Evolutionary conservation across 2,888 invertebrate genomes (phyloP).

Genomic region (Morpho deidamia): DNA sequence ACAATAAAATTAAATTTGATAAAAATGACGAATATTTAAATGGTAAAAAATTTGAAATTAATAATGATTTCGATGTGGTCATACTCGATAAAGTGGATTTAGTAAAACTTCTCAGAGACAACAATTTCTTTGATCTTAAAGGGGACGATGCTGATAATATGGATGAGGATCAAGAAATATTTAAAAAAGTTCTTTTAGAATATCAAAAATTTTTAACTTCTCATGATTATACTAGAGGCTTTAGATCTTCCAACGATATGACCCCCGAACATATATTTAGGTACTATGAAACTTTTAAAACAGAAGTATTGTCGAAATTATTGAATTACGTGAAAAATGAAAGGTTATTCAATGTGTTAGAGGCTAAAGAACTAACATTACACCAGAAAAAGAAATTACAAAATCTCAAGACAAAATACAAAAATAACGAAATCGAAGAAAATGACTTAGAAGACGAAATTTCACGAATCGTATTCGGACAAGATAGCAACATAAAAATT

Average conservation of each 20-base stretch:
- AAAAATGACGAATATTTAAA: background rate
- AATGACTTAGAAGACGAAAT: conserved; percentile 20
- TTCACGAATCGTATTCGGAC: conserved; percentile 18
- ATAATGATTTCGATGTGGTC: conserved; percentile 35
- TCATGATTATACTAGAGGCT: background rate
- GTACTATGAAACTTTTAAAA: conserved; percentile 17
- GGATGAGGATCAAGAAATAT: background rate
- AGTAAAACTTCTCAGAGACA: conserved; percentile 19
- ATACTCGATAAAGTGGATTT: conserved; percentile 35
- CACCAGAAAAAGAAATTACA: conserved; percentile 7
- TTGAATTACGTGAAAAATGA: background rate
- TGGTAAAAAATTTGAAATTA: background rate
- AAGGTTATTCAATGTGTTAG: background rate
- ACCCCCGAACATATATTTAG: conserved; percentile 17
- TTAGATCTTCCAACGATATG: background rate
- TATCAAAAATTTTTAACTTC: background rate
- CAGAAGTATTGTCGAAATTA: conserved; percentile 5
- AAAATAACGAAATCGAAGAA: conserved; percentile 2
- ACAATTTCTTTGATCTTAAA: conserved; percentile 11
- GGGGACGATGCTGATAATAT: conserved; percentile 1
- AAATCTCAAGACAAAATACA: conserved; percentile 7
- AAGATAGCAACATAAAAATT: conserved; percentile 22
- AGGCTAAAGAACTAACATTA: conserved; percentile 2
- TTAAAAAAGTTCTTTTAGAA: background rate
- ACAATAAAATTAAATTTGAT: background rate